phyloP scores from a whole-genome alignment of 2,797 vertebrate species.

The Helicolenus hilgendorfi region DNA sequence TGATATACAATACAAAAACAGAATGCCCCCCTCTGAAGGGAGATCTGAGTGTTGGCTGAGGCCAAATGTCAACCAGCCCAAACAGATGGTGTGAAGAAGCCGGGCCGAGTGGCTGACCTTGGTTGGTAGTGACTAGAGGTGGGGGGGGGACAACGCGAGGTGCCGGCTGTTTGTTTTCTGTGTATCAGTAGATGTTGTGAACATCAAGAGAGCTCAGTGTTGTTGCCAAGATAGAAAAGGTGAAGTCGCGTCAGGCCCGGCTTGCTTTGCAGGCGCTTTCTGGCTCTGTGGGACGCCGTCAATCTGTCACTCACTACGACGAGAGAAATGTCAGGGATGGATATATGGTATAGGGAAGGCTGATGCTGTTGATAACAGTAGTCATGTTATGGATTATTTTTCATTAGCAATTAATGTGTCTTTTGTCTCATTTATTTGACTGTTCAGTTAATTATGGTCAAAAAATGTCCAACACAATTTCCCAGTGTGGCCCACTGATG shows the following conservation, averaged over 20 bases:
- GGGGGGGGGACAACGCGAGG: slow-evolving; percentile 25
- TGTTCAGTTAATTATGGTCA: not conserved
- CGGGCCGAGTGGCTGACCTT: slow-evolving; percentile 62
- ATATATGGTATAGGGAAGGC: not conserved
- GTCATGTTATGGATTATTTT: not conserved
- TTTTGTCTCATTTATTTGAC: not conserved
- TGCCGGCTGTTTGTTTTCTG: slow-evolving; percentile 35
- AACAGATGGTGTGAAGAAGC: slow-evolving; percentile 86
- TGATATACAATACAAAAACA: slow-evolving; percentile 43
- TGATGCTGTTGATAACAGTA: not conserved
- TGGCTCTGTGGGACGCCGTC: slow-evolving; percentile 49
- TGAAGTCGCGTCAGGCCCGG: slow-evolving; percentile 41
- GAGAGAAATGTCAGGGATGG: slow-evolving; percentile 6
- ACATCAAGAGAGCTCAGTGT: slow-evolving; percentile 43
- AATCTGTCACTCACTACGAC: slow-evolving; percentile 34
- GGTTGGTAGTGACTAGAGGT: slow-evolving; percentile 30
- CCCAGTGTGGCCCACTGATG: no score
- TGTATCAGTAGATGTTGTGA: slow-evolving; percentile 47
- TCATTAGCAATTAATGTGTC: not conserved
- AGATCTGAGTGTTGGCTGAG: slow-evolving; percentile 64
- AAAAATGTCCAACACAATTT: not conserved
- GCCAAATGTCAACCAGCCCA: slow-evolving; percentile 85
- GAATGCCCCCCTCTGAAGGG: slow-evolving; percentile 60
- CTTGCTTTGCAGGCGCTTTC: slow-evolving; percentile 57
- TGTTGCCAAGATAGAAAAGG: slow-evolving; percentile 40